These are phyloP conservation scores for Oncorhynchus keta DNA, from an alignment of 2,113 vertebrate species.

Conservation along the genomic window DNA sequence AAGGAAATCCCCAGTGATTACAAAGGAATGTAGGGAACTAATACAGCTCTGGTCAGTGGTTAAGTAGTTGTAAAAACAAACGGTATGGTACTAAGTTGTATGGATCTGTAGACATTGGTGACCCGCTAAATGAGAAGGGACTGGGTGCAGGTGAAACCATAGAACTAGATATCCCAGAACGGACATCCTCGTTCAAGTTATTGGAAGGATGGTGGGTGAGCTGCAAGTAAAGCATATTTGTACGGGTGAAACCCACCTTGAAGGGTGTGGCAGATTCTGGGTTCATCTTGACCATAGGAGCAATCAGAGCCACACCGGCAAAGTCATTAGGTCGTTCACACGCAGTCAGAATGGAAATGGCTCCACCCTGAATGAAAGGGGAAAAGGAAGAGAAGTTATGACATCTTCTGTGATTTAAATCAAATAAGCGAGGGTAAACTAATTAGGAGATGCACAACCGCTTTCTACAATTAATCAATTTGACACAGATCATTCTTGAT, in stretches of 20 bases:
- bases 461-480: slow-evolving; percentile 29
- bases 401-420: slow-evolving; percentile 15
- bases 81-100: too few species aligned
- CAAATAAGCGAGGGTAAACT: slow-evolving; percentile 17
- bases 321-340: slow-evolving; percentile 84
- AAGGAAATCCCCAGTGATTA: not conserved
- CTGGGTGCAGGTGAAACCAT: not conserved
- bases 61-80: not conserved
- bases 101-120: too few species aligned
- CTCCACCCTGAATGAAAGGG: slow-evolving; percentile 82
- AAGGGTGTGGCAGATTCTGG: slow-evolving; percentile 90
- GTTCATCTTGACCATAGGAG: slow-evolving; percentile 87
- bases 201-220: not conserved
- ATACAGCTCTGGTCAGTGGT: not conserved
- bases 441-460: slow-evolving; percentile 27
- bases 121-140: not conserved
- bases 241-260: slow-evolving; percentile 78
- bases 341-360: slow-evolving; percentile 87
- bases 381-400: not conserved
- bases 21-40: not conserved
- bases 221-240: slow-evolving; percentile 22
- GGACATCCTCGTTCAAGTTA: not conserved
- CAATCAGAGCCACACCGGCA: slow-evolving; percentile 87
- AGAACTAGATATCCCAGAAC: not conserved
- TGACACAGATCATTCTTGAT: slow-evolving; percentile 6